Percentiles rank a stretch among this genome's conserved stretches.
phyloP scores from a whole-genome alignment of 2,888 invertebrate genomes.

The Dusona sp. region DNA sequence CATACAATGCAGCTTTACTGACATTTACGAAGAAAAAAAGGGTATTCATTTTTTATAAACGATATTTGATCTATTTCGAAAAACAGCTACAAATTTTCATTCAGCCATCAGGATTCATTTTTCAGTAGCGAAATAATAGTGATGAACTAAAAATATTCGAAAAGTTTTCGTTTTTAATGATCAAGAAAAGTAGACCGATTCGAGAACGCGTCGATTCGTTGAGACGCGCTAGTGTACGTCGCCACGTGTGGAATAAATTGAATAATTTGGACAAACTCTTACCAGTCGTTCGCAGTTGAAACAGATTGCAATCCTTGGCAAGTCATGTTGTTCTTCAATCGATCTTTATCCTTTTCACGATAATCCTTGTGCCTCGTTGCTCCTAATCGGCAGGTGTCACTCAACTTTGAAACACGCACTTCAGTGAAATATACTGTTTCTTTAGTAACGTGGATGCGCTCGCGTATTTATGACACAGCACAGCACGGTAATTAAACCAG shows the following conservation, averaged over 20 bases:
- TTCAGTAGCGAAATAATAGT: not conserved
- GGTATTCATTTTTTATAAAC: no score
- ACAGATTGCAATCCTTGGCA: slow-evolving; percentile 74
- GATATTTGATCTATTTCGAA: no score
- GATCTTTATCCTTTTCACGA: slow-evolving; percentile 40
- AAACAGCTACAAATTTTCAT: no score
- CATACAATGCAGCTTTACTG: no score
- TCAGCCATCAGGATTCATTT: not conserved
- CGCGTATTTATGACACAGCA: not conserved
- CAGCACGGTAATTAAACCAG: no score
- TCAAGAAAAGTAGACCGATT: not conserved
- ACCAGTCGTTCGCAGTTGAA: slow-evolving; percentile 74
- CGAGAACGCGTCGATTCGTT: no score
- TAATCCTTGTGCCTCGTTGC: slow-evolving; percentile 55
- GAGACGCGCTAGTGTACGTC: not conserved
- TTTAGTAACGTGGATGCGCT: not conserved
- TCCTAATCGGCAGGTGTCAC: slow-evolving; percentile 77
- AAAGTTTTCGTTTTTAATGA: not conserved
- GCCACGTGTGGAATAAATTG: not conserved
- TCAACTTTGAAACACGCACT: slow-evolving; percentile 63
- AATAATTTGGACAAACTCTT: slow-evolving; percentile 45
- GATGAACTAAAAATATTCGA: not conserved
- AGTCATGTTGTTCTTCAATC: slow-evolving; percentile 73
- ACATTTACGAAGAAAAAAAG: no score
- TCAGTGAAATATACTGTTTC: not conserved